Conservation (phyloP, 2,113 vertebrate genomes). For the Xiphophorus couchianus region DNA sequence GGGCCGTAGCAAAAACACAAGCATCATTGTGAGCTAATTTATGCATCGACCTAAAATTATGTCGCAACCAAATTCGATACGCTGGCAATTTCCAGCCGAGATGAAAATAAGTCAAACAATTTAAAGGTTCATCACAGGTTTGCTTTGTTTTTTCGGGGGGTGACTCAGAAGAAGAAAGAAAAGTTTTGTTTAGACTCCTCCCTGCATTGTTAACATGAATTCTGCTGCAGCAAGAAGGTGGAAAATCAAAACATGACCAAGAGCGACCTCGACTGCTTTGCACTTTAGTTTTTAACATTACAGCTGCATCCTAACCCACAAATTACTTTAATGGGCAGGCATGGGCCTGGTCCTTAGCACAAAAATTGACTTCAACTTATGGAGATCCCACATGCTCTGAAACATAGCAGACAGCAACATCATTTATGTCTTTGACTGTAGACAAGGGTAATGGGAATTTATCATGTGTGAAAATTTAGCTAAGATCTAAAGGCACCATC, state of each 20-base stretch:
- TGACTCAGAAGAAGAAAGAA: constrained; percentile 49
- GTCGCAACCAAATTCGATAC: constrained; percentile 20
- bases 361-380: constrained; percentile 70
- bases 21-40: constrained; percentile 46
- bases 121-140: constrained; percentile 18
- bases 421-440: constrained; percentile 16
- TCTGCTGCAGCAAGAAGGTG: constrained; percentile 11
- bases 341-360: constrained; percentile 57
- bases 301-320: constrained; percentile 63
- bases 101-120: constrained; percentile 18
- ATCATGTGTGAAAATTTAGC: constrained; percentile 66
- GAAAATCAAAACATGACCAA: constrained; percentile 51
- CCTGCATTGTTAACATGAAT: constrained; percentile 55
- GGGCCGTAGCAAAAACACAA: constrained; percentile 39
- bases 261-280: constrained; percentile 37
- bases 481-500: constrained; percentile 56
- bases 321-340: constrained; percentile 70
- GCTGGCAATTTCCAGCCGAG: constrained; percentile 5
- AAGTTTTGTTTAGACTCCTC: constrained; percentile 61
- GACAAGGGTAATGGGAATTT: constrained; percentile 42
- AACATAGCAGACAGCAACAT: constrained; percentile 33
- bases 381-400: constrained; percentile 69
- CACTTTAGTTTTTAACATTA: constrained; percentile 75
- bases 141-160: constrained; percentile 31
- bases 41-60: constrained; percentile 44